Conservation (phyloP, 53 echinoderm and acorn worm genomes). For the Stichopus horrens region DNA sequence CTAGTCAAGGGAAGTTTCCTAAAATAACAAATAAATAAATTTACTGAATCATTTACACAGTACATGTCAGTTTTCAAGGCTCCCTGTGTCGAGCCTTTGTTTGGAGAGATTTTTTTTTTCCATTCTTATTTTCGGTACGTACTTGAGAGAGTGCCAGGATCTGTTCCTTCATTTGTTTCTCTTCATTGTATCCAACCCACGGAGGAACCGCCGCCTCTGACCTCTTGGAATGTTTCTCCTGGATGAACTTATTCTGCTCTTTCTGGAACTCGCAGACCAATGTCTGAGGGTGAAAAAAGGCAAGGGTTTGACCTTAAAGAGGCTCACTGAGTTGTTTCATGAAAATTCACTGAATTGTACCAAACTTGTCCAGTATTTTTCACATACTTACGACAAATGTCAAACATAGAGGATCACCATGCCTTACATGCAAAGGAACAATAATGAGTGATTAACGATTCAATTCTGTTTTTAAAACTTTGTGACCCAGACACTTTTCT, state of each 20-base stretch:
- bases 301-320: neutral
- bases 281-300: slow-evolving; percentile 56
- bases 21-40: no score
- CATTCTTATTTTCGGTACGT: neutral
- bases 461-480: neutral
- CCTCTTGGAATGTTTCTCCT: slow-evolving; percentile 95
- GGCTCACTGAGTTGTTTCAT: neutral
- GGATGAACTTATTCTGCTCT: slow-evolving; percentile 93
- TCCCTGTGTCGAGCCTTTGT: no score
- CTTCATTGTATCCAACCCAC: slow-evolving; percentile 99
- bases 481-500: no score
- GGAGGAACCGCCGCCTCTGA: slow-evolving; percentile 94
- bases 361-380: neutral
- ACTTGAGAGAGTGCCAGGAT: slow-evolving; percentile 95
- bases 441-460: neutral
- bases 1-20: no score
- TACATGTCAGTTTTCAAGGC: no score
- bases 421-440: neutral
- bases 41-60: no score
- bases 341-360: neutral
- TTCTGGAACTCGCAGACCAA: slow-evolving; percentile 91
- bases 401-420: neutral
- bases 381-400: neutral
- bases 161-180: slow-evolving; percentile 98
- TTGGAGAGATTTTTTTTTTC: no score